phyloP scores from a whole-genome alignment of 2,888 invertebrate genomes.

The Acrobasis consociella region DNA sequence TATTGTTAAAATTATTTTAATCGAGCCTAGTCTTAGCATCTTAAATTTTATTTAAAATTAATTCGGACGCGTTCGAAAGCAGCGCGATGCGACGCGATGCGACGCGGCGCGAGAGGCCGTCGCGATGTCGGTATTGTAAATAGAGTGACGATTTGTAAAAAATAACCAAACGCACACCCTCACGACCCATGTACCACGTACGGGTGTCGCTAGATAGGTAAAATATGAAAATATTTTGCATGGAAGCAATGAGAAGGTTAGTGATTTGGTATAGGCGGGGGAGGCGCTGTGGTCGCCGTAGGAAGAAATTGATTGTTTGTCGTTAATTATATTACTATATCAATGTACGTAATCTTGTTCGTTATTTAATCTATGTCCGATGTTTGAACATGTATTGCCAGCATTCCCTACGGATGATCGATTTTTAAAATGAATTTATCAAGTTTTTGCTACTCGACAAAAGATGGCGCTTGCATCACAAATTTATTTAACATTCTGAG shows the following conservation, averaged over 20 bases:
- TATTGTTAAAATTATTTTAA: conserved; percentile 75
- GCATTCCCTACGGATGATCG: conserved; percentile 48
- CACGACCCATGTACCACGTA: conserved; percentile 45
- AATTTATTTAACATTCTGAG: conserved; percentile 61
- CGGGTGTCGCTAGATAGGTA: conserved; percentile 59
- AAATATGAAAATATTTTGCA: conserved; percentile 59
- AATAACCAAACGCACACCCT: conserved; percentile 61
- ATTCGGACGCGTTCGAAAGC: conserved; percentile 52
- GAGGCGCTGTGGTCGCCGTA: conserved; percentile 46
- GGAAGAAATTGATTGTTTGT: conserved; percentile 47
- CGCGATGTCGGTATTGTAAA: conserved; percentile 42
- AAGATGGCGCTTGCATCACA: conserved; percentile 48
- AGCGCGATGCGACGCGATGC: conserved; percentile 33
- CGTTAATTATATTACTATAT: conserved; percentile 54
- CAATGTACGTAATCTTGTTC: conserved; percentile 64
- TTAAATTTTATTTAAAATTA: conserved; percentile 70
- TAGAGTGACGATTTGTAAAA: conserved; percentile 44
- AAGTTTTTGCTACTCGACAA: conserved; percentile 46
- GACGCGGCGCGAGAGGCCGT: conserved; percentile 13
- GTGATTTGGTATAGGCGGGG: conserved; percentile 69
- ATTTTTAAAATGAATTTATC: conserved; percentile 43
- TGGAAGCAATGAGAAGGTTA: conserved; percentile 78
- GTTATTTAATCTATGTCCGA: conserved; percentile 60
- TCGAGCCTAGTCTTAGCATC: conserved; percentile 80
- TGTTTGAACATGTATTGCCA: conserved; percentile 61